A percentile compares a stretch with the other conserved stretches of the same genome.
phyloP scores from a whole-genome alignment of 2,888 invertebrate genomes.

The Tetramorium bicarinatum region DNA sequence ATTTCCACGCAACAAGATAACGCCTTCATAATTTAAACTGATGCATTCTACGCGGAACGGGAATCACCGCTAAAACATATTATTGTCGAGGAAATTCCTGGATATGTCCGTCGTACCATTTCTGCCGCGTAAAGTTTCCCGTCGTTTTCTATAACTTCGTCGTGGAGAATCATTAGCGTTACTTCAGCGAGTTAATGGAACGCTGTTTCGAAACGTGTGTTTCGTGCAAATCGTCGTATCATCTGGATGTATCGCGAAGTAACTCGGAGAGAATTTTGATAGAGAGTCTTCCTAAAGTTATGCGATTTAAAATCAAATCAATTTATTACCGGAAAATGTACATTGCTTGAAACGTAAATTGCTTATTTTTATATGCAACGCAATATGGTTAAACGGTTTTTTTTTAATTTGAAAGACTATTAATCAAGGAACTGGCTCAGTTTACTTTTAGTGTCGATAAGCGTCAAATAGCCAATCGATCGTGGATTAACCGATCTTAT shows the following conservation, averaged over 20 bases:
- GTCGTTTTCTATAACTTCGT: constrained; percentile 24
- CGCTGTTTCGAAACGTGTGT: constrained; percentile 8
- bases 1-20: constrained; percentile 38
- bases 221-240: background rate
- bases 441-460: constrained; percentile 30
- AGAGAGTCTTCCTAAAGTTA: background rate
- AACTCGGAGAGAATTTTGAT: background rate
- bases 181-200: constrained; percentile 2
- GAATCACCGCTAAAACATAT: background rate
- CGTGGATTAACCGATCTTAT: constrained; percentile 59
- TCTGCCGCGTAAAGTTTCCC: constrained; percentile 1
- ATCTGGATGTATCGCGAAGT: background rate
- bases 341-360: background rate
- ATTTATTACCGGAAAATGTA: background rate
- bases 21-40: constrained; percentile 12
- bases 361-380: background rate
- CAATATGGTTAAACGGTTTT: background rate
- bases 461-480: constrained; percentile 62
- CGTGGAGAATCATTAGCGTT: background rate
- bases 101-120: constrained; percentile 5
- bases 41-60: constrained; percentile 10
- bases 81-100: constrained; percentile 8
- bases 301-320: background rate
- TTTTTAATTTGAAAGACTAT: background rate
- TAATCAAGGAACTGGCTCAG: constrained; percentile 24